Evolutionary conservation across 2,797 vertebrate species (phyloP).

Genomic region (Lagodon rhomboides): DNA sequence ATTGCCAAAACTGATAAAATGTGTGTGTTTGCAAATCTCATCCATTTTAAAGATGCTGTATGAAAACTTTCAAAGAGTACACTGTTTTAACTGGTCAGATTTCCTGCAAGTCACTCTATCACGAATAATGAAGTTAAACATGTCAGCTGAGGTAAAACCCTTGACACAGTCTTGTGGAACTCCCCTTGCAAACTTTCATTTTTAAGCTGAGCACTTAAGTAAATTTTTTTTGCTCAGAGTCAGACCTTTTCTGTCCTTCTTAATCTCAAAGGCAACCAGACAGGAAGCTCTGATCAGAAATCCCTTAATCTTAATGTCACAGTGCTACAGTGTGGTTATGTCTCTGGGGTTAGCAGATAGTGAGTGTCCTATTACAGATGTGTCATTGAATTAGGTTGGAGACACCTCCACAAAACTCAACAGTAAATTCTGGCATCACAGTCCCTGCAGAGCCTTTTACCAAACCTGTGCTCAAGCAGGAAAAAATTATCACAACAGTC

Average conservation of each 20-base stretch:
- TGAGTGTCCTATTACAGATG: conserved; percentile 45
- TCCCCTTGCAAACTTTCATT: conserved; percentile 35
- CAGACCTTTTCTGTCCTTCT: conserved; percentile 23
- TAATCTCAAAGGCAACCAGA: conserved; percentile 47
- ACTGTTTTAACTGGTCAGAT: conserved; percentile 3
- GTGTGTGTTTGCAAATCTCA: conserved; percentile 34
- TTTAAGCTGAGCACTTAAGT: conserved; percentile 26
- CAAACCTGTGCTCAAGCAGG: conserved; percentile 3
- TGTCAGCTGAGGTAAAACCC: conserved; percentile 3
- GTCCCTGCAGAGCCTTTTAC: not conserved
- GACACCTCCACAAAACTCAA: conserved; percentile 12
- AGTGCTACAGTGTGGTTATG: conserved; percentile 27
- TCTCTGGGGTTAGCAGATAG: conserved; percentile 56
- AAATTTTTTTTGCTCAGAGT: not conserved
- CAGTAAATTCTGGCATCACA: conserved; percentile 6
- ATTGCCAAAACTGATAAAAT: conserved; percentile 43
- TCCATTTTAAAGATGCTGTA: conserved; percentile 31
- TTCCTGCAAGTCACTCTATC: conserved; percentile 29
- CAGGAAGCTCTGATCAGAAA: conserved; percentile 16
- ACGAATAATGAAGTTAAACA: conserved; percentile 19
- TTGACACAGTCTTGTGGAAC: conserved; percentile 8
- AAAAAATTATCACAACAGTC: conserved; percentile 2
- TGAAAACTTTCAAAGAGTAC: conserved; percentile 15
- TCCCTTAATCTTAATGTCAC: conserved; percentile 60
- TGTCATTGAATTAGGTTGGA: conserved; percentile 40